Evolutionary conservation across 2,113 vertebrate species (phyloP).

Genomic region (Rhineura floridana): DNA sequence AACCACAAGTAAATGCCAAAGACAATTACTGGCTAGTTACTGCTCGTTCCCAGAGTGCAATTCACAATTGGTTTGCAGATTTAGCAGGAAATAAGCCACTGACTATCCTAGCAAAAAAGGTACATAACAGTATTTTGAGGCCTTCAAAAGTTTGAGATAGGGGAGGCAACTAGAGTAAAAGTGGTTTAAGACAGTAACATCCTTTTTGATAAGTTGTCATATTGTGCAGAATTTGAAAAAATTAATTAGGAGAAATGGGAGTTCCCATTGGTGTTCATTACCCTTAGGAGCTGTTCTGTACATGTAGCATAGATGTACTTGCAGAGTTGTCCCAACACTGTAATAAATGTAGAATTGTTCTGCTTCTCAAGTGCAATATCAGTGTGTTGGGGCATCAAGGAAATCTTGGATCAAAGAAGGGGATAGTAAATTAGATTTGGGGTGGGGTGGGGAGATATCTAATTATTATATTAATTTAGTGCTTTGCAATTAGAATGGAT

Average conservation of each 20-base stretch:
- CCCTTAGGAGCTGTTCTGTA: not conserved
- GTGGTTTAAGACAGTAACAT: not conserved
- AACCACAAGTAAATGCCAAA: slow-evolving; percentile 82
- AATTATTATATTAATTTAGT: not conserved
- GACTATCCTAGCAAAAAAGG: slow-evolving; percentile 80
- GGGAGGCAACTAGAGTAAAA: not conserved
- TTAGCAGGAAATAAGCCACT: slow-evolving; percentile 81
- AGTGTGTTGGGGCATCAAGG: not conserved
- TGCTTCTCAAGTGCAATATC: no score
- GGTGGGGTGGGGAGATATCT: not conserved
- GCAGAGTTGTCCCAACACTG: not conserved
- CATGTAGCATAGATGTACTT: not conserved
- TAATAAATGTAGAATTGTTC: not conserved
- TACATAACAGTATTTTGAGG: slow-evolving; percentile 41
- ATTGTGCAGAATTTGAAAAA: not conserved
- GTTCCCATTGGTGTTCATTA: not conserved
- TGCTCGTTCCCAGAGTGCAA: slow-evolving; percentile 79
- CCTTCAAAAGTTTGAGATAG: not conserved
- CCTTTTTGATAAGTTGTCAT: not conserved
- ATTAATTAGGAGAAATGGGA: not conserved
- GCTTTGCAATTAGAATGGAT: not conserved
- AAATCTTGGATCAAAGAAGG: not conserved
- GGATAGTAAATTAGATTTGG: not conserved
- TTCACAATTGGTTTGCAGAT: slow-evolving; percentile 83
- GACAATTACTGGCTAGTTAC: slow-evolving; percentile 85